Evolutionary conservation across 2,888 invertebrate species (phyloP).

Genomic region (Drosophila siamana): DNA sequence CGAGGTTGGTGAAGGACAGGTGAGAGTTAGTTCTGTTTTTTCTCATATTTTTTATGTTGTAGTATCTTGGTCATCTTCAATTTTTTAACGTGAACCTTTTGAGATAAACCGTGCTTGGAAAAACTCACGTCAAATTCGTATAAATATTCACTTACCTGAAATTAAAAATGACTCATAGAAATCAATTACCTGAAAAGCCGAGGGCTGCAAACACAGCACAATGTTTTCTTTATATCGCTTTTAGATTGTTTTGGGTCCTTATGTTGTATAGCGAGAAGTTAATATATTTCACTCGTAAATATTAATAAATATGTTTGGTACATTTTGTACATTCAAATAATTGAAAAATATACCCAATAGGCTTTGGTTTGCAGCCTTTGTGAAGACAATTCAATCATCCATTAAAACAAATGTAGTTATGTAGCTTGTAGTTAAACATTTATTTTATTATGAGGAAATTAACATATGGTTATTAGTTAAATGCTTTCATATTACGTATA

Average conservation of each 20-base stretch:
- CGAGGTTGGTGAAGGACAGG: conserved; percentile 91
- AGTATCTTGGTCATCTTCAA: conserved; percentile 44
- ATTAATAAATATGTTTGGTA: too few relatives aligned
- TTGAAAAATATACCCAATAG: too few relatives aligned
- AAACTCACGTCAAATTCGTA: neutral
- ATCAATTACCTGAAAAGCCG: neutral
- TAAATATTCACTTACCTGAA: conserved; percentile 25
- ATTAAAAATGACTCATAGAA: neutral
- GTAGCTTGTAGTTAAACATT: neutral
- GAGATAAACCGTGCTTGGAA: conserved; percentile 10
- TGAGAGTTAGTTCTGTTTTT: conserved; percentile 82
- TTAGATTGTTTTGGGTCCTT: too few relatives aligned
- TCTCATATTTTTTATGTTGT: conserved; percentile 25
- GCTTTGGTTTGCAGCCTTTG: neutral
- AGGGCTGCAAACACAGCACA: neutral
- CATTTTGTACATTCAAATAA: too few relatives aligned
- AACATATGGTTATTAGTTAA: conserved; percentile 2
- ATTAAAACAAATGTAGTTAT: neutral
- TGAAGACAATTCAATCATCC: neutral
- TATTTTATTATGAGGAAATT: neutral
- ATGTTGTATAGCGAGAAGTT: too few relatives aligned
- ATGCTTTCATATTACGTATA: neutral
- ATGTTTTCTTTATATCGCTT: too few relatives aligned
- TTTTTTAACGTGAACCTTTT: conserved; percentile 28
- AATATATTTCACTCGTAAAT: too few relatives aligned